Percentiles rank a stretch among this genome's conserved stretches.
Conservation (phyloP, 2,888 invertebrate genomes). For the Amblyjoppa fuscipennis region DNA sequence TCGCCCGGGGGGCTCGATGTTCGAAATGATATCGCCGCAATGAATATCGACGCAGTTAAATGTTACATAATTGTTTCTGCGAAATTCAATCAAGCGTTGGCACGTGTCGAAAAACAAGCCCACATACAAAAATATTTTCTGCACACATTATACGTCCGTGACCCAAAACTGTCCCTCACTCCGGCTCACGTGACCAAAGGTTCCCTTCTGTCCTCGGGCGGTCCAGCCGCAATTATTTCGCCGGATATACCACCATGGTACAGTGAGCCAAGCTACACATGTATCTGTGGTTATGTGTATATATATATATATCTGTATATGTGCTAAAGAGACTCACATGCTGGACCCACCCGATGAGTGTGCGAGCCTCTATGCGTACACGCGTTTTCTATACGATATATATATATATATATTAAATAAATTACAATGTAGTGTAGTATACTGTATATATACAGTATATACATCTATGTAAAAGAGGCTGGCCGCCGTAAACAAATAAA, state of each 20-base stretch:
- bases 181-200: conserved; percentile 64
- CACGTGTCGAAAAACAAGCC: conserved; percentile 19
- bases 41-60: neutral
- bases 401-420: no score
- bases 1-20: neutral
- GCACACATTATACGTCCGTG: conserved; percentile 71
- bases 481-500: neutral
- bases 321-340: neutral
- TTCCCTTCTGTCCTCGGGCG: conserved; percentile 55
- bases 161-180: conserved; percentile 76
- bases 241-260: conserved; percentile 20
- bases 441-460: no score
- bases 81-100: conserved; percentile 12
- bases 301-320: neutral
- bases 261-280: neutral
- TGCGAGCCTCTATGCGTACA: neutral
- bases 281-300: neutral
- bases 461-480: no score
- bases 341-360: neutral
- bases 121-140: conserved; percentile 71
- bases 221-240: conserved; percentile 58
- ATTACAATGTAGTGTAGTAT: no score
- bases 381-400: conserved; percentile 1
- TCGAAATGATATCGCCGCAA: neutral
- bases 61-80: neutral